These are phyloP conservation scores for Tortricodes alternella DNA, from an alignment of 2,888 invertebrate genomes.

Conservation along the genomic window DNA sequence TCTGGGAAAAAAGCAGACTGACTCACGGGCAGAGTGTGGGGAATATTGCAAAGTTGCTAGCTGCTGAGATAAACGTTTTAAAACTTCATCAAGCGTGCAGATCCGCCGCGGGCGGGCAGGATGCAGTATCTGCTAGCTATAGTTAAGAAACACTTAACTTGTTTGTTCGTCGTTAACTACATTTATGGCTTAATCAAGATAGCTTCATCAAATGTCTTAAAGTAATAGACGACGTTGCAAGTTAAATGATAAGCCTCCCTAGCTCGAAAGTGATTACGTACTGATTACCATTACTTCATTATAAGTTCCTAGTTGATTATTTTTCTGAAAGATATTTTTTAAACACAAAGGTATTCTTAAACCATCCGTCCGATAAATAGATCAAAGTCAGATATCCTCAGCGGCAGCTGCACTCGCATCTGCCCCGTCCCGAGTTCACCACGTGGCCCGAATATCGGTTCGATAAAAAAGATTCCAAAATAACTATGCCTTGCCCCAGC, in stretches of 20 bases:
- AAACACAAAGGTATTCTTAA: no score
- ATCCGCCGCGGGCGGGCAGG: neutral
- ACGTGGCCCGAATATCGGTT: constrained; percentile 52
- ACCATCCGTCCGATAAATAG: constrained; percentile 56
- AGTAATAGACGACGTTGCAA: no score
- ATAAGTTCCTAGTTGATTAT: no score
- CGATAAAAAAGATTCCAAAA: constrained; percentile 43
- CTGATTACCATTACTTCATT: no score
- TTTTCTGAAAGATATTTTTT: no score
- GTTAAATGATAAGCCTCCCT: no score
- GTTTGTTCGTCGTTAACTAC: constrained; percentile 44
- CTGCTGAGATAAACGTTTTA: constrained; percentile 48
- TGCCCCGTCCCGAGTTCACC: constrained; percentile 54
- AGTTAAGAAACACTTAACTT: constrained; percentile 40
- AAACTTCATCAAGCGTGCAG: constrained; percentile 47
- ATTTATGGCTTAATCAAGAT: neutral
- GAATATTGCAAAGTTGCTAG: constrained; percentile 51
- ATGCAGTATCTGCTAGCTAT: constrained; percentile 39
- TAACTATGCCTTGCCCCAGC: constrained; percentile 55
- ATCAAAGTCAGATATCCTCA: constrained; percentile 57
- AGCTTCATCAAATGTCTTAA: neutral
- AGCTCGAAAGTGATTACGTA: no score
- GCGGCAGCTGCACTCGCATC: constrained; percentile 74
- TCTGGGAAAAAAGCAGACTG: constrained; percentile 31
- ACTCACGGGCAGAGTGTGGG: constrained; percentile 45